phyloP scores from a whole-genome alignment of 2,888 invertebrate genomes.

The Lasioglossum zephyrum region DNA sequence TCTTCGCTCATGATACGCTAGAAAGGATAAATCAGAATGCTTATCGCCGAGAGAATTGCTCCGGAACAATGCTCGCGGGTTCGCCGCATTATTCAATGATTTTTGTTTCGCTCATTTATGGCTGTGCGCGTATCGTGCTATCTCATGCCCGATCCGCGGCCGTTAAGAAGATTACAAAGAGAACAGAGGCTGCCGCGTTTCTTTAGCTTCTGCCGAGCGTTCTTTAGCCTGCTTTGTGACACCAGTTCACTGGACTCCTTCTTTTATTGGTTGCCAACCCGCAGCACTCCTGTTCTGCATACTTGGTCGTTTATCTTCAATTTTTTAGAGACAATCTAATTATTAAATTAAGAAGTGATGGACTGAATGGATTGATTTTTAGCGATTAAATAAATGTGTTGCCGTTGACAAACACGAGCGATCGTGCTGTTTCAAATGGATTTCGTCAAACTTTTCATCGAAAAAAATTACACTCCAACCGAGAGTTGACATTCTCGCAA shows the following conservation, averaged over 20 bases:
- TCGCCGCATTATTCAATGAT: slow-evolving; percentile 3
- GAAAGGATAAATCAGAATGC: slow-evolving; percentile 7
- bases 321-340: no score
- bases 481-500: not conserved
- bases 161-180: not conserved
- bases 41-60: not conserved
- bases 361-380: not conserved
- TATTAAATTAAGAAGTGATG: no score
- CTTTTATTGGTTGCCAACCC: not conserved
- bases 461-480: not conserved
- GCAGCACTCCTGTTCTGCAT: no score
- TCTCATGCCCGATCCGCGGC: not conserved
- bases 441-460: not conserved
- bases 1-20: slow-evolving; percentile 3
- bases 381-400: not conserved
- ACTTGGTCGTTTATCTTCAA: no score
- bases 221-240: not conserved
- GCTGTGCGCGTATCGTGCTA: not conserved
- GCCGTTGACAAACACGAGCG: not conserved
- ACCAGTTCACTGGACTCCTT: not conserved
- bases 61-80: not conserved
- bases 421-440: not conserved
- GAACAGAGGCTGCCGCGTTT: not conserved
- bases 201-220: not conserved
- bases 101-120: not conserved